Conservation (phyloP, 2,113 vertebrate species). For the Mystacornis crossleyi region DNA sequence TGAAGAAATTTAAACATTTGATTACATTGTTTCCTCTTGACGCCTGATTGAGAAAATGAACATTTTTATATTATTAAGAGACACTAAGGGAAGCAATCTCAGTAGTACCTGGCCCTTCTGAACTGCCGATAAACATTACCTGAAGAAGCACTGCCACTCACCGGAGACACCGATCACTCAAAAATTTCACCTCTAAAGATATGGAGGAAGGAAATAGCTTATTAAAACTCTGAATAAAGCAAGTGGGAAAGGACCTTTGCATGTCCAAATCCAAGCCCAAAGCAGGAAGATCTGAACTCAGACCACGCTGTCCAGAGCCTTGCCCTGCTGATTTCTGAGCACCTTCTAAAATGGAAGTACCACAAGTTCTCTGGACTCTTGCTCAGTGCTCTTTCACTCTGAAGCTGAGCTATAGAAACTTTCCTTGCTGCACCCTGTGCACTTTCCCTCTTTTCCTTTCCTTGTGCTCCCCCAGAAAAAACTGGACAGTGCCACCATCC, state of each 20-base stretch:
- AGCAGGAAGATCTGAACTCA: not conserved
- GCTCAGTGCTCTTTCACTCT: not conserved
- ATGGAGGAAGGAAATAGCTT: not conserved
- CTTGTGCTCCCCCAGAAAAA: not conserved
- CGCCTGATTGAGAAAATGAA: not conserved
- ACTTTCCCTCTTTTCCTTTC: not conserved
- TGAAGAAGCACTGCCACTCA: not conserved
- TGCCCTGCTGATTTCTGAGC: not conserved
- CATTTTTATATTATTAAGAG: not conserved
- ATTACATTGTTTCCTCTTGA: slow-evolving; percentile 40
- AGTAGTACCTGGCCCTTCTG: not conserved
- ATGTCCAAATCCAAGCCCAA: not conserved
- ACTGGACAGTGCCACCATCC: not conserved
- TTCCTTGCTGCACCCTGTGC: not conserved
- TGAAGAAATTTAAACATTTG: slow-evolving; percentile 6
- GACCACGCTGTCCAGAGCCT: not conserved
- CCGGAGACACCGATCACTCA: not conserved
- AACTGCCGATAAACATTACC: not conserved
- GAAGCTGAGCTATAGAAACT: not conserved
- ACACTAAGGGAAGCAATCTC: not conserved
- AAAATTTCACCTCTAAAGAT: not conserved
- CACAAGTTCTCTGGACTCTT: not conserved
- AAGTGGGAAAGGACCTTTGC: not conserved
- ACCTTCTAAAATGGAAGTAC: not conserved
- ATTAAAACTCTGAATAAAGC: not conserved